Base-by-base conservation (phyloP, 1,140 invertebrate species). In the Adoxophyes honmai region DNA sequence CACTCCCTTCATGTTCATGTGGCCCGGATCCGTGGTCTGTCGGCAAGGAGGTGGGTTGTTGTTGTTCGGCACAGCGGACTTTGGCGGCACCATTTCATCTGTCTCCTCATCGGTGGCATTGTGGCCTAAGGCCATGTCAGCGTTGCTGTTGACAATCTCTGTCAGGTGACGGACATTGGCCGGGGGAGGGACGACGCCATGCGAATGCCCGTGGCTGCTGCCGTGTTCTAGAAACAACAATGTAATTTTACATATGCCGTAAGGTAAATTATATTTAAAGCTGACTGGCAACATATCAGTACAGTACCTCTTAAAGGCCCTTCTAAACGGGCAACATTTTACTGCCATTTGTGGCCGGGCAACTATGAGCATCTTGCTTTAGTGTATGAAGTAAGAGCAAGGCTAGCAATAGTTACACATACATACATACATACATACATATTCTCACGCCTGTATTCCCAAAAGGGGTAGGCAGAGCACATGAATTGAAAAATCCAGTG, bases 1-100 rank as follows among this genome's bases (percentile, higher is more conserved):
- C 0, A 99, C 98, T 11, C 97, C 98, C 48, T 95, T 92, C 96
- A 99, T 99, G 78, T 99, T 99, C 94, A 99, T 95, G 75, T 98
- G 95, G 16, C 93, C 93, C 0, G 94, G 91, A 70, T 94, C 92
- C 85, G 63, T 36, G 68, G 90, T 73, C 11, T 90, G 58, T 10
- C 70, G 69, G 16, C 70, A 73, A 1, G 86, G 85, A 28, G 89
- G 78, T 18, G 89, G 86, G 18, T 75, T 63, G 10, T 64, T 66
- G 36, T 65, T 81, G 55, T 66, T 80, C 10, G 75, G 60, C 21
- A 68, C 42, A 42, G 65, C 61, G n/a, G 78, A 13, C 21, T 75
- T 81, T 0, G 81, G 79, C 4, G 90, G 87, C 37, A 93, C 95
- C 64, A 92, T 91, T 71, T 95, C 94, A 64, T 95, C 94, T 60